These are phyloP conservation scores for Mimumesa dahlbomi DNA, from an alignment of 2,888 invertebrate species.

Conservation along the genomic window DNA sequence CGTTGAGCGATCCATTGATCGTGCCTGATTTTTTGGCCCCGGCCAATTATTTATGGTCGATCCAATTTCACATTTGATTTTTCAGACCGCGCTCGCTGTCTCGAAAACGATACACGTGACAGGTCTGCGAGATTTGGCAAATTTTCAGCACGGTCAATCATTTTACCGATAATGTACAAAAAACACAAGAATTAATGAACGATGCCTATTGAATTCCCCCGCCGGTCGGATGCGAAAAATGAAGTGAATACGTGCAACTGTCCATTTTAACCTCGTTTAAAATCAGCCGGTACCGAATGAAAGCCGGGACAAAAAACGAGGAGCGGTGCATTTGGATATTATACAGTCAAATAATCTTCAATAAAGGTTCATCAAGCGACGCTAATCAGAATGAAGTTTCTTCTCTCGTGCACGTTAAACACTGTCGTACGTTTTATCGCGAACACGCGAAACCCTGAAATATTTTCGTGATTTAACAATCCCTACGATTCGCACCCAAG, in stretches of 20 bases:
- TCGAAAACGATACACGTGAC: not conserved
- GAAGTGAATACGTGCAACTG: too few relatives aligned
- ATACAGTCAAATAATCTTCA: not conserved
- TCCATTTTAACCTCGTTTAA: not conserved
- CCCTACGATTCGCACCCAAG: too few relatives aligned
- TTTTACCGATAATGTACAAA: too few relatives aligned
- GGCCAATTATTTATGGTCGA: not conserved
- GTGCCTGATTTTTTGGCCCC: not conserved
- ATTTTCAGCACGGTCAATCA: too few relatives aligned
- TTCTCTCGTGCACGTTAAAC: not conserved
- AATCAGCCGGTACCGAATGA: not conserved
- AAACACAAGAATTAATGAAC: too few relatives aligned
- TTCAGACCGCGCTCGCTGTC: not conserved
- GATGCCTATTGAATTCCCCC: too few relatives aligned
- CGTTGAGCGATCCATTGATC: not conserved
- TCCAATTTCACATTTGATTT: not conserved
- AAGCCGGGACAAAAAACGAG: not conserved
- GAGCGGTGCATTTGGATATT: not conserved
- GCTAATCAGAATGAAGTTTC: constrained; percentile 4
- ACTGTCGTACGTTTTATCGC: not conserved
- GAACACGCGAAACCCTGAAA: not conserved
- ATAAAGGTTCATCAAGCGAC: constrained; percentile 23
- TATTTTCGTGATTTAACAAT: too few relatives aligned
- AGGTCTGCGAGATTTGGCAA: too few relatives aligned
- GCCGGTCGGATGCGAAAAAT: too few relatives aligned